These are phyloP conservation scores for Drosophila longiperda DNA, from an alignment of 2,888 invertebrate genomes.

Conservation along the genomic window DNA sequence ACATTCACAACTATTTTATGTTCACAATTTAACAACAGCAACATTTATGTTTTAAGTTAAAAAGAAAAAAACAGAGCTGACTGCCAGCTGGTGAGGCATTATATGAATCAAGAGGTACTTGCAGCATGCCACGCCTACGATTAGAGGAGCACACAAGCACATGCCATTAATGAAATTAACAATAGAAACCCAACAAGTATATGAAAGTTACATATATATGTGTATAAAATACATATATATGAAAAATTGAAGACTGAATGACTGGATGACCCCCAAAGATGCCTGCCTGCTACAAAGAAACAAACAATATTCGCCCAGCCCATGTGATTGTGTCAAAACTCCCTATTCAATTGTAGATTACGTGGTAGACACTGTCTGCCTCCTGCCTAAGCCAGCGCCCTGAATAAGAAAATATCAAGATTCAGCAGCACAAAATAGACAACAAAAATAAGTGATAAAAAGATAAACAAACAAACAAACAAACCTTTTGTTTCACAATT, in stretches of 20 bases:
- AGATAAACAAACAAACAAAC: conserved; percentile 32
- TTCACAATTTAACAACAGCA: conserved; percentile 72
- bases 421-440: conserved; percentile 44
- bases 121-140: conserved; percentile 21
- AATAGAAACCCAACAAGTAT: conserved; percentile 53
- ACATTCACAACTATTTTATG: conserved; percentile 41
- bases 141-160: conserved; percentile 27
- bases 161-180: conserved; percentile 62
- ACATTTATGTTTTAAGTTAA: conserved; percentile 67
- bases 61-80: conserved; percentile 33
- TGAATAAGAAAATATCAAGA: conserved; percentile 14
- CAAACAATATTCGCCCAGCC: conserved; percentile 43
- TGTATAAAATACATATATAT: neutral
- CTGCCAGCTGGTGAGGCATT: conserved; percentile 24
- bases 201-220: conserved; percentile 19
- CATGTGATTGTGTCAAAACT: conserved; percentile 35
- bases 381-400: conserved; percentile 7
- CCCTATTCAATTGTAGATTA: conserved; percentile 6
- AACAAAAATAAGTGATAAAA: conserved; percentile 83
- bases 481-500: conserved; percentile 74
- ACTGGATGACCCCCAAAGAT: conserved; percentile 44
- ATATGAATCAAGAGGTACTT: conserved; percentile 7
- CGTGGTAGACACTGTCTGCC: conserved; percentile 20
- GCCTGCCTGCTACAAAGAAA: conserved; percentile 58
- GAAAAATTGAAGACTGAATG: conserved; percentile 33